phyloP scores from a whole-genome alignment of 2,113 vertebrate species.

The Tringa solitaria region DNA sequence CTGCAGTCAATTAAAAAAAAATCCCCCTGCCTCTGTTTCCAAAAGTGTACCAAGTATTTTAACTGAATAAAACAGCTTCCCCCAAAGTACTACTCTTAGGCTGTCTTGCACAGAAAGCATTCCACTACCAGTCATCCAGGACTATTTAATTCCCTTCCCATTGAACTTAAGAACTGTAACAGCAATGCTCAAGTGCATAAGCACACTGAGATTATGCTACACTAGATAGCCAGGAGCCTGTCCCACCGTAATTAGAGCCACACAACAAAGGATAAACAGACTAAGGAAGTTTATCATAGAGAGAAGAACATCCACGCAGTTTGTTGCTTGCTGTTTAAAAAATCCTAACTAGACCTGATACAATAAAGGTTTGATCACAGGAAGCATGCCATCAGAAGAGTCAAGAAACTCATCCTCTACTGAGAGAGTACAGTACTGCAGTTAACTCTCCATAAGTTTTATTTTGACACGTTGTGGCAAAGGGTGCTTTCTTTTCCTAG shows the following conservation, averaged over 20 bases:
- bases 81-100: neutral
- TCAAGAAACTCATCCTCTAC: neutral
- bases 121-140: neutral
- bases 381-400: neutral
- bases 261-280: neutral
- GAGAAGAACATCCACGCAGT: neutral
- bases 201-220: accelerated
- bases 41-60: neutral
- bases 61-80: neutral
- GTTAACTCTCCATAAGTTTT: neutral
- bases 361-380: neutral
- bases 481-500: neutral
- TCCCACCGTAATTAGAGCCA: neutral
- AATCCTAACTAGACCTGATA: neutral
- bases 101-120: neutral
- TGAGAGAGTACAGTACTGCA: neutral
- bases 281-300: neutral
- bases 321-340: neutral
- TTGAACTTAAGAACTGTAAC: neutral
- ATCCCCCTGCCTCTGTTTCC: accelerated
- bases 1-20: neutral
- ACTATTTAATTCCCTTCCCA: neutral
- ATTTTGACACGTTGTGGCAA: neutral
- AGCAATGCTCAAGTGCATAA: neutral
- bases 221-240: neutral